Evolutionary conservation across 2,888 invertebrate species (phyloP).

Genomic region (Liopterus haemorrhoidalis): DNA sequence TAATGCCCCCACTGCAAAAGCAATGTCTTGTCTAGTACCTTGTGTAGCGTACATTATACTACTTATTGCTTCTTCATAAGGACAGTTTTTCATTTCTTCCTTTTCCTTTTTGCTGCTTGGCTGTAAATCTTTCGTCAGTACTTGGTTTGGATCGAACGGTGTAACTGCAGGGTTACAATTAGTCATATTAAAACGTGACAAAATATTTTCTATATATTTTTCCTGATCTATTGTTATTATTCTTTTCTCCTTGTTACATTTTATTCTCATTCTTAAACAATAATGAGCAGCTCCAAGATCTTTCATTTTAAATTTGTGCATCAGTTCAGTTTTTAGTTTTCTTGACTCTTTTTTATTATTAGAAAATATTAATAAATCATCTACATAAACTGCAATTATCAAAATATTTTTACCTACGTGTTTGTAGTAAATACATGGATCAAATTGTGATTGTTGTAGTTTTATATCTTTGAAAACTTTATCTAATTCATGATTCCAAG

Average conservation of each 20-base stretch:
- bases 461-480: neutral
- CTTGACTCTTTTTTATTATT: constrained; percentile 4
- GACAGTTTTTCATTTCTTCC: constrained; percentile 23
- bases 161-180: constrained; percentile 26
- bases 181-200: constrained; percentile 26
- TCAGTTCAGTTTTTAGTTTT: constrained; percentile 25
- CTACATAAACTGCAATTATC: too few species aligned
- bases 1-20: constrained; percentile 26
- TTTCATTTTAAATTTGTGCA: constrained; percentile 20
- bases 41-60: constrained; percentile 25
- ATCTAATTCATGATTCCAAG: constrained; percentile 25
- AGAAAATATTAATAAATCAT: constrained; percentile 18
- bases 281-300: too few species aligned
- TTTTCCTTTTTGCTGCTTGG: constrained; percentile 25
- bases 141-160: constrained; percentile 28
- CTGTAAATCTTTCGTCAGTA: constrained; percentile 26
- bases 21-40: constrained; percentile 26
- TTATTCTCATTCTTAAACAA: constrained; percentile 23
- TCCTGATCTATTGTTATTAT: constrained; percentile 23
- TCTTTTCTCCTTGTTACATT: constrained; percentile 5
- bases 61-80: constrained; percentile 25
- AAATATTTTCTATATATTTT: constrained; percentile 25
- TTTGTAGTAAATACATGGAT: constrained; percentile 1
- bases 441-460: constrained; percentile 1
- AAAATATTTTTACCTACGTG: neutral